These are phyloP conservation scores for Sturmia bella DNA, from an alignment of 2,888 invertebrate genomes.

Conservation along the genomic window DNA sequence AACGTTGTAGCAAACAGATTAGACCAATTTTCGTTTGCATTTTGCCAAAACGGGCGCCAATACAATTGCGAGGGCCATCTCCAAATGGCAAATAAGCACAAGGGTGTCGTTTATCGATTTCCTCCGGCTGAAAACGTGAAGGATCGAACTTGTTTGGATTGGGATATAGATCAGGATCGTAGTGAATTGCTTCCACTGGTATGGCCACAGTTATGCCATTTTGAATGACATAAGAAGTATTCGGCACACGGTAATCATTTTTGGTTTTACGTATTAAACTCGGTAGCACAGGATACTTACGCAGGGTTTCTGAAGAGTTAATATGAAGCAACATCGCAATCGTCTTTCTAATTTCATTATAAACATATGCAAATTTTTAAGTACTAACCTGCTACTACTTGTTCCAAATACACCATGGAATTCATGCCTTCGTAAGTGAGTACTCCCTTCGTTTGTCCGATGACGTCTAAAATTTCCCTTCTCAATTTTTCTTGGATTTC, in stretches of 20 bases:
- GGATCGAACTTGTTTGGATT: conserved; percentile 85
- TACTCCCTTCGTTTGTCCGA: conserved; percentile 77
- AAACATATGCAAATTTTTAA: too few species aligned
- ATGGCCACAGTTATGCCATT: conserved; percentile 83
- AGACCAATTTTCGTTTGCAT: conserved; percentile 77
- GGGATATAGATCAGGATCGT: conserved; percentile 84
- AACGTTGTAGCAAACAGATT: conserved; percentile 71
- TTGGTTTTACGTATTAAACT: conserved; percentile 83
- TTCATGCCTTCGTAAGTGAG: conserved; percentile 82
- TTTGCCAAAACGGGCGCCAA: conserved; percentile 78
- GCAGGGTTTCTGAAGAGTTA: conserved; percentile 80
- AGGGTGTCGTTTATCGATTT: conserved; percentile 82
- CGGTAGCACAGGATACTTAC: conserved; percentile 83
- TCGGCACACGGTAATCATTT: conserved; percentile 82
- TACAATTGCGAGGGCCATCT: conserved; percentile 79
- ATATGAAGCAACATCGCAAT: not conserved
- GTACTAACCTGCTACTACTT: conserved; percentile 78
- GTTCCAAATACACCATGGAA: conserved; percentile 83
- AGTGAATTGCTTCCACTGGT: conserved; percentile 84
- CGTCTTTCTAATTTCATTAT: too few species aligned
- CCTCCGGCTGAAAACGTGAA: conserved; percentile 84
- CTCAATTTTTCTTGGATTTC: conserved; percentile 82
- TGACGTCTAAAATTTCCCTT: conserved; percentile 80
- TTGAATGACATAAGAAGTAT: conserved; percentile 82
- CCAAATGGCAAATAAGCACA: conserved; percentile 80